Base-by-base conservation (phyloP, 1,140 invertebrate species). In the Zophobas morio region DNA sequence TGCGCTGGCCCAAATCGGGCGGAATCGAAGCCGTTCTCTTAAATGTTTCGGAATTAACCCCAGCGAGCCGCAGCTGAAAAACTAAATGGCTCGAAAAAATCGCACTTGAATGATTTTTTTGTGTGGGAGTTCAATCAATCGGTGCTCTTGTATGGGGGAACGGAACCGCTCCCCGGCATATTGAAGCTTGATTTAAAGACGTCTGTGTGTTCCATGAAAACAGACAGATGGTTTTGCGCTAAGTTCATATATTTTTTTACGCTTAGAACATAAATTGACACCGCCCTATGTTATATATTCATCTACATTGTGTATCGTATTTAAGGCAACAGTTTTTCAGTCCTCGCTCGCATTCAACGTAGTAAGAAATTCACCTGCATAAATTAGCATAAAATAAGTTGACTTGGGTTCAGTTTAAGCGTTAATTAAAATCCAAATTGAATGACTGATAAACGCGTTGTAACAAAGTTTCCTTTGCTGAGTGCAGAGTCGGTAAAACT, bases 11-110 rank as follows among this genome's bases (percentile, higher is more conserved):
- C 36, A 63, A 63, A 63, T 63, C 35, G 36, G 6, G 4, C 36
- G 57, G 57, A 63, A 63, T 63, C 6, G 35, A 63, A 36, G 34
- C 34, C 54, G 20, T 2, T 57, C 33, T 57, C 54, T 57, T 57
- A 57, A 57, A 57, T 57, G 54, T 35, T 57, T 57, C 54, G 54
- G 54, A 57, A 57, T 57, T 57, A 57, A 57, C 54, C 34, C 54
- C 6, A 46, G 42, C 34, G 34, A 57, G 20, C 6, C 54, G 6
- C 6, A 57, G 54, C 33, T 57, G 54, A 46, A 46, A 46, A 46
- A 46, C 54, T 57, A 57, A 57, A 57, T 57, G 54, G 54, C 54
- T 57, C 34, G 54, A 57, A 57, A 57, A 57, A 57, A 57, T 33
- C 34, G 20, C 54, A 33, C 20, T 33, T 32, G 54, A 57, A 57